Evolutionary conservation across 1,140 invertebrate genomes (phyloP), one percentile per base, ranked within the genome.

Genomic region (Hormaphis cornu): DNA sequence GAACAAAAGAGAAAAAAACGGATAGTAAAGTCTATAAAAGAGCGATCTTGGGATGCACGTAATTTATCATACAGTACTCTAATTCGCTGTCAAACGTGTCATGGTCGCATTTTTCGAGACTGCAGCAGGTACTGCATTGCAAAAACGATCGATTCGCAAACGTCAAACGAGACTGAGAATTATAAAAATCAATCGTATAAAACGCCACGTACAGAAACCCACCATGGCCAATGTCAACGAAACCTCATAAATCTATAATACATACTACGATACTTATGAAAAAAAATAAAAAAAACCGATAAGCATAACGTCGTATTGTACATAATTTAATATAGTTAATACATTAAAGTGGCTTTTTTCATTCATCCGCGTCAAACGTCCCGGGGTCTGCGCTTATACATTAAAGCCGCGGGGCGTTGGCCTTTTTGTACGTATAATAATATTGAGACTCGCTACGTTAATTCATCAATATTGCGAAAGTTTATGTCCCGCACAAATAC

Each of bases 401-500:
- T 58, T 20, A n/a, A 12, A 46, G 26, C n/a, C 10, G 18, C 48
- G 50, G 61, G 61, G 61, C 42, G 40, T 66, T 66, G 24, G 37
- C 42, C 24, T 48, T 22, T 48, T 30, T 14, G 6, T 30, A 50
- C 20, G 20, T 30, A 1, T 12, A 24, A 24, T n/a, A n/a, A n/a
- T n/a, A n/a, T n/a, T n/a, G n/a, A 35, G 7, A 48, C 33, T 22
- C 50, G 35, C 33, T 35, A 50, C 6, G 18, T 35, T 9, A 66
- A 66, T 48, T 66, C 42, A 48, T 66, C 61, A 14, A 40, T 48
- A 35, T 66, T 66, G 28, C 61, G 28, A 66, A 66, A 66, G 44
- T 48, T n/a, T 44, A 44, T 20, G 9, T 44, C 8, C 2, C 26
- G 3, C 26, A 33, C n/a, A 18, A 9, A 20, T 20, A 16, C 10